Conservation (phyloP, 2,797 vertebrate species). For the Apodemus agrarius region DNA sequence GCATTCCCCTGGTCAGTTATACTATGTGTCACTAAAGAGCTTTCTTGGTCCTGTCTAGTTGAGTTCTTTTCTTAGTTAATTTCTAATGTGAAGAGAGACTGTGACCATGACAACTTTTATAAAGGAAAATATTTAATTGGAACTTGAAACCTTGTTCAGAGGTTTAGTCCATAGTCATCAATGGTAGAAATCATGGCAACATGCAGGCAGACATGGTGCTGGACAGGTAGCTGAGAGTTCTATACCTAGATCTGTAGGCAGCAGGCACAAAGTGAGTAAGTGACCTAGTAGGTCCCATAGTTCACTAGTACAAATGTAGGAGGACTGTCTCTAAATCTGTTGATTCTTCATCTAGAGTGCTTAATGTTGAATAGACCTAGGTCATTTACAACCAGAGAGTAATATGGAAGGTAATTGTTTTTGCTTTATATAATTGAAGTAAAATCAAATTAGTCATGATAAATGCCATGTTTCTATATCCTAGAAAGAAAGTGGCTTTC, state of each 20-base stretch:
- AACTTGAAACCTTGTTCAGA: not conserved
- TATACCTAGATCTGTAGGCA: not conserved
- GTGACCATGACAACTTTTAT: not conserved
- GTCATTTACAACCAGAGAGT: slow-evolving; percentile 28
- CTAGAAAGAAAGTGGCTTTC: slow-evolving; percentile 34
- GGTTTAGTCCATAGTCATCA: not conserved
- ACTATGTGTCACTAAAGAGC: not conserved
- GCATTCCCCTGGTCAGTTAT: not conserved
- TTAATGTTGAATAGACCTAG: not conserved
- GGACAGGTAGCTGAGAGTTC: not conserved
- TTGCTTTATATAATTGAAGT: slow-evolving; percentile 25
- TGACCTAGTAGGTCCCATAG: not conserved
- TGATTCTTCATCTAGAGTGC: not conserved
- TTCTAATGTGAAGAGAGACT: no score
- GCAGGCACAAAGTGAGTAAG: not conserved
- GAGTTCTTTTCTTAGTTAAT: not conserved
- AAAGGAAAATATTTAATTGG: not conserved
- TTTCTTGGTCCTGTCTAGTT: not conserved
- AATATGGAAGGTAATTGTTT: not conserved
- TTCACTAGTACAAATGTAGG: not conserved
- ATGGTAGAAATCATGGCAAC: not conserved
- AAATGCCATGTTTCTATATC: slow-evolving; percentile 14
- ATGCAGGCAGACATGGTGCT: not conserved
- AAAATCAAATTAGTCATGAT: slow-evolving; percentile 38
- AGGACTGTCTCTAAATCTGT: not conserved